phyloP scores from a whole-genome alignment of 2,113 vertebrate species.

The Spermophilus dauricus region DNA sequence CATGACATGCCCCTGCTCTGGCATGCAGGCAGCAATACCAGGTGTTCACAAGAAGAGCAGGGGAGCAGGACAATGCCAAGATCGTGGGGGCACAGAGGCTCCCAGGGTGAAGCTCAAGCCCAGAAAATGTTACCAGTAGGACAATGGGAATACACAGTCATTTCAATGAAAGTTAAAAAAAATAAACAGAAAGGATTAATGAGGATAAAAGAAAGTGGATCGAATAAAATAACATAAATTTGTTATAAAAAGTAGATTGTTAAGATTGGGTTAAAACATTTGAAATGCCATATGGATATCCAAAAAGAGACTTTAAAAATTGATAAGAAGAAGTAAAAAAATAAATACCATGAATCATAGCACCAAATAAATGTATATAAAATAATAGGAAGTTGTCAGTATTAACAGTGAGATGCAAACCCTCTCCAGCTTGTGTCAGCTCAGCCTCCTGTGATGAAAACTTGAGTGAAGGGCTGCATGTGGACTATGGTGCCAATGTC shows the following conservation, averaged over 20 bases:
- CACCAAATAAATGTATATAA: neutral
- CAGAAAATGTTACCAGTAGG: no score
- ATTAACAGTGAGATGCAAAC: neutral
- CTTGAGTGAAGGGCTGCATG: fast-evolving
- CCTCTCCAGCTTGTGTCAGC: no score
- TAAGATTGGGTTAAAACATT: neutral
- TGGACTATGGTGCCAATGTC: neutral
- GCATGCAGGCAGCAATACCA: no score
- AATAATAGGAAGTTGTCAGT: neutral
- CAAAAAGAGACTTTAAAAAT: no score
- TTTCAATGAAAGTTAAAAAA: neutral
- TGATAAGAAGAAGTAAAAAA: neutral
- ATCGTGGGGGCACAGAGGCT: no score
- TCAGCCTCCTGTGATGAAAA: fast-evolving
- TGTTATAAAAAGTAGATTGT: neutral
- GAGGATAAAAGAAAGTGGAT: no score
- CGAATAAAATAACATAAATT: no score
- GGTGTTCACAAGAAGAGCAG: no score
- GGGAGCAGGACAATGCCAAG: neutral
- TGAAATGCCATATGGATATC: neutral
- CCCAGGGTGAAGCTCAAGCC: no score
- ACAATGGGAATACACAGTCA: neutral
- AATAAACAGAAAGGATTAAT: neutral
- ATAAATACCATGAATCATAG: neutral
- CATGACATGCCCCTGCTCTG: no score